Percentiles rank a stretch among this genome's conserved stretches.
Evolutionary conservation across 2,113 vertebrate genomes (phyloP).

Genomic region (Lepus americanus): DNA sequence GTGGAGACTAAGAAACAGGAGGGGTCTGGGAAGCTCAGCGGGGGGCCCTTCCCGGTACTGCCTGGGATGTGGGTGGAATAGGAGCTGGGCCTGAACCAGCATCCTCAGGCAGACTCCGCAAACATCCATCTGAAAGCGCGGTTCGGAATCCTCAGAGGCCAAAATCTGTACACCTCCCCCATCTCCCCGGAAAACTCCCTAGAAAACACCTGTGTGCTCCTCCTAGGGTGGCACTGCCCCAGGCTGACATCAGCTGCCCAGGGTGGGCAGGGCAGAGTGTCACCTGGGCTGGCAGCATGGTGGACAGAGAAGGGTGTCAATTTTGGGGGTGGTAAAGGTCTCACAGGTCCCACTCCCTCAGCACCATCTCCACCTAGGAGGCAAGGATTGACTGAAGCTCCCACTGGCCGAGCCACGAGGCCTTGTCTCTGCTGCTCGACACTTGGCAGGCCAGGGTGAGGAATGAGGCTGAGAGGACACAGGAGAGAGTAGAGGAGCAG

Average conservation of each 20-base stretch:
- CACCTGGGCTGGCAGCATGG: neutral
- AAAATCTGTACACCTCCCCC: neutral
- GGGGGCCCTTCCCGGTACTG: neutral
- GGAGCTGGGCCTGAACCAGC: too few species aligned
- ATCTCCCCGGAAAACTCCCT: neutral
- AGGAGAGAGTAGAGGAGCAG: neutral
- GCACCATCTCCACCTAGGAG: neutral
- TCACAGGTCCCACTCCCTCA: neutral
- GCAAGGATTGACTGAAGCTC: neutral
- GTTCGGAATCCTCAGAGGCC: neutral
- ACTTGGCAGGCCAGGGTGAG: neutral
- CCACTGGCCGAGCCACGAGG: neutral
- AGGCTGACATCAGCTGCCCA: neutral
- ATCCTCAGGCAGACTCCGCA: neutral
- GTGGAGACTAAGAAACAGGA: neutral
- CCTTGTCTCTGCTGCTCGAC: neutral
- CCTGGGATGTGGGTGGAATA: neutral
- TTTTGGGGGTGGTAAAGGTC: neutral
- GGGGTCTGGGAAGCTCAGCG: neutral
- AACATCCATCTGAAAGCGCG: slow-evolving; percentile 25
- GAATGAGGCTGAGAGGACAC: neutral
- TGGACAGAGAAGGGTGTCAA: neutral
- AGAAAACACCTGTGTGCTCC: neutral
- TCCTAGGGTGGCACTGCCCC: neutral
- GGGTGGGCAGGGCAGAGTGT: neutral